Percentiles rank a stretch among this genome's conserved stretches.
Conservation (phyloP, 2,888 invertebrate species). For the Neocrepidodera transversa region DNA sequence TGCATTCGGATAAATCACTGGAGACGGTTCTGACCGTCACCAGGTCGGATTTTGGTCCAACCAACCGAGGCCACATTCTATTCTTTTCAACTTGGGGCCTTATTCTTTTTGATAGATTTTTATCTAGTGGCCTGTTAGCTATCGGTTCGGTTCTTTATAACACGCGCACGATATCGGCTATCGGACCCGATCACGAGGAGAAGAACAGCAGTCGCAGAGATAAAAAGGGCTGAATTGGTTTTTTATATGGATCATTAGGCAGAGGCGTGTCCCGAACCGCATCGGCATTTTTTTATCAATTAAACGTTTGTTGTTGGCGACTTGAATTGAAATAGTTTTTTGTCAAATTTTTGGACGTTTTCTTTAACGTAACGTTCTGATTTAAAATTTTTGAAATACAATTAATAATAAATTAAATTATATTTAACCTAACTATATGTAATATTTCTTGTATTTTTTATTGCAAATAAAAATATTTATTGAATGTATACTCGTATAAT, state of each 20-base stretch:
- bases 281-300: constrained; percentile 12
- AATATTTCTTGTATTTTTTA: too few species aligned
- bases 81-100: constrained; percentile 18
- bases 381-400: too few species aligned
- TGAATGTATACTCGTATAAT: too few species aligned
- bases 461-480: too few species aligned
- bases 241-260: constrained; percentile 27
- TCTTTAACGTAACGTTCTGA: too few species aligned
- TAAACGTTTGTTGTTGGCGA: constrained; percentile 7
- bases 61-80: constrained; percentile 14
- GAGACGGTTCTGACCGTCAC: neutral
- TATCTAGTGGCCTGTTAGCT: constrained; percentile 30
- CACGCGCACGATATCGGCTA: constrained; percentile 23
- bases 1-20: too few species aligned
- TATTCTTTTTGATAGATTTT: constrained; percentile 24
- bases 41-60: constrained; percentile 5
- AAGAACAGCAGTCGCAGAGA: constrained; percentile 25
- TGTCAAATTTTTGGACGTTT: too few species aligned
- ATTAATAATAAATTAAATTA: too few species aligned
- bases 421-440: too few species aligned
- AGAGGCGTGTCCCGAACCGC: constrained; percentile 18
- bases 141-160: constrained; percentile 34
- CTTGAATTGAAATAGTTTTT: too few species aligned
- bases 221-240: constrained; percentile 28
- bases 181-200: constrained; percentile 22